Base-by-base conservation (phyloP, 1,140 invertebrate species). In the Cydia strobilella region DNA sequence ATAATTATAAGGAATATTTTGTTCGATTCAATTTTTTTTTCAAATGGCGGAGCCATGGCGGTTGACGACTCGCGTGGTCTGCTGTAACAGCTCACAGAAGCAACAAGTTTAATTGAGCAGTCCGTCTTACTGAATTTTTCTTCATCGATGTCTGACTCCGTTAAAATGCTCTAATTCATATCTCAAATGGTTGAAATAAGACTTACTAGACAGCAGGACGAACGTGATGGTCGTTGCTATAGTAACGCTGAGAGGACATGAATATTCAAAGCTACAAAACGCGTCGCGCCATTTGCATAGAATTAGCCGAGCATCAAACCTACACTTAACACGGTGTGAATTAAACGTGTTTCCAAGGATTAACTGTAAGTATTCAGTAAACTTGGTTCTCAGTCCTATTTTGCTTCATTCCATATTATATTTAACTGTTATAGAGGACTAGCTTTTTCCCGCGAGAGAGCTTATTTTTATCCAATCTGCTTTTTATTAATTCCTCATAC, bases 221-320 rank as follows among this genome's bases (percentile, higher is more conserved):
- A 69, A 69, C 65, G n/a, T 69, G 15, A 69, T n/a, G 31, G 12
- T n/a, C 65, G 65, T 42, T 35, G n/a, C 65, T 35, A 69, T 69
- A n/a, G 65, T 35, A 69, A 69, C 27, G 31, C 27, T 69, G 65
- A 69, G 15, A 69, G 65, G n/a, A 35, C 65, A 69, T 69, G 65
- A 69, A 69, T 69, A 69, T 69, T 69, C 65, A 69, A 69, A 69
- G 65, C 31, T 18, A 39, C 65, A 69, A 69, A 69, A 69, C 65
- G 65, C 65, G 65, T 69, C 65, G 63, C 31, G 65, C 65, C 65
- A 23, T 69, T 69, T 42, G 31, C 65, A 69, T 35, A 39, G 65
- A 69, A 69, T 69, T 69, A 66, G 35, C 63, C 35, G 63, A 66
- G 63, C 63, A 66, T 66, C 27, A 66, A 66, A 66, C 63, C 63